Conservation (phyloP, 2,888 invertebrate species). For the Epinotia demarniana region DNA sequence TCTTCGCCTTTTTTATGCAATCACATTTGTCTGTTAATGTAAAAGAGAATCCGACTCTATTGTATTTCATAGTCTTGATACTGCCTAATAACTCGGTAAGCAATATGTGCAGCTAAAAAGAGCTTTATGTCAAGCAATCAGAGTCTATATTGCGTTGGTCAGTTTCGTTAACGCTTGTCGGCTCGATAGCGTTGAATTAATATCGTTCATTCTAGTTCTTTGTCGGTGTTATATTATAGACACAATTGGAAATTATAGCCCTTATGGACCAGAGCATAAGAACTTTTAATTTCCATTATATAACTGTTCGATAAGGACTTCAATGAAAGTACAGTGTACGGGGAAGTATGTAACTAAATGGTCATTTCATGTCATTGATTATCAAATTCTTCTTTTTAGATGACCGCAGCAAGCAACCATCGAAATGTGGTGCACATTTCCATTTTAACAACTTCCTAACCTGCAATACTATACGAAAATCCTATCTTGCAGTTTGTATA, state of each 20-base stretch:
- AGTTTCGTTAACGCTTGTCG: constrained; percentile 50
- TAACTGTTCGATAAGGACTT: constrained; percentile 39
- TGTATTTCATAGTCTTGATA: constrained; percentile 21
- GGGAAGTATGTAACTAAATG: constrained; percentile 21
- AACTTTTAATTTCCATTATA: constrained; percentile 39
- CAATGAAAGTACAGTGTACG: constrained; percentile 16
- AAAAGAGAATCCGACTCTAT: constrained; percentile 11
- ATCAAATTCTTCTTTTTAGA: too few relatives aligned
- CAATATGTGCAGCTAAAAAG: constrained; percentile 47
- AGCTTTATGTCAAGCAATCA: constrained; percentile 48
- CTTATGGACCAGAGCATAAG: constrained; percentile 43
- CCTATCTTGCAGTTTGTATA: too few relatives aligned
- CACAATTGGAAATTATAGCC: constrained; percentile 38
- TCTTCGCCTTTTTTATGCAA: constrained; percentile 27
- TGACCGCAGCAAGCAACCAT: too few relatives aligned
- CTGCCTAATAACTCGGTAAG: constrained; percentile 49
- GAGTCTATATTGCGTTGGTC: constrained; percentile 49
- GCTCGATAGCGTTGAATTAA: constrained; percentile 53
- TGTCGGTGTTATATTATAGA: constrained; percentile 31
- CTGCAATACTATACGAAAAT: too few relatives aligned
- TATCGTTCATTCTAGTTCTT: constrained; percentile 32
- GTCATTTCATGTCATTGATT: background rate
- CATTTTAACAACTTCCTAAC: too few relatives aligned
- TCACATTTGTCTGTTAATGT: constrained; percentile 34
- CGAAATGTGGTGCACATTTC: too few relatives aligned